These are phyloP conservation scores for Chloroceryle amazona DNA, from an alignment of 2,797 vertebrate species.

Conservation along the genomic window DNA sequence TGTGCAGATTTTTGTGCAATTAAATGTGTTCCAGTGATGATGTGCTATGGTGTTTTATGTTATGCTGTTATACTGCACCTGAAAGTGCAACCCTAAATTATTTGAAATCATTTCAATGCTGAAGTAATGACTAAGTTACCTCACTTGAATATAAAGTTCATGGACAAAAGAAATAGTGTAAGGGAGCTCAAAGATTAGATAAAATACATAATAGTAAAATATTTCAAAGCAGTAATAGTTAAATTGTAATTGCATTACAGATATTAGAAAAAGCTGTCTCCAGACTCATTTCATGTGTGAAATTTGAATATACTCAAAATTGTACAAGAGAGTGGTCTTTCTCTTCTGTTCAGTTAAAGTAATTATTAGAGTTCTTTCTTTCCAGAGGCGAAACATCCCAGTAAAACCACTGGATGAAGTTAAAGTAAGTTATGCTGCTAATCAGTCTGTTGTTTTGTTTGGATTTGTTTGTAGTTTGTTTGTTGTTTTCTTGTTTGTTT, in stretches of 20 bases:
- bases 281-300: neutral
- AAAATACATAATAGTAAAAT: neutral
- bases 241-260: neutral
- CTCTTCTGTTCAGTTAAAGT: neutral
- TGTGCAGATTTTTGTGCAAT: neutral
- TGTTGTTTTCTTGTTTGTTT: too few species aligned
- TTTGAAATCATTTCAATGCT: neutral
- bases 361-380: constrained; percentile 45
- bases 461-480: neutral
- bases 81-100: neutral
- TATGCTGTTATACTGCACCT: neutral
- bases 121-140: neutral
- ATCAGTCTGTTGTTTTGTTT: neutral
- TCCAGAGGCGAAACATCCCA: constrained; percentile 90
- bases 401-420: constrained; percentile 87
- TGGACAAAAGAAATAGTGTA: neutral
- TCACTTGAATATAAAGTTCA: neutral
- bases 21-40: neutral
- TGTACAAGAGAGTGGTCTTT: neutral
- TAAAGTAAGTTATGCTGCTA: constrained; percentile 80
- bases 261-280: neutral
- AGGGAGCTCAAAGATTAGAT: neutral
- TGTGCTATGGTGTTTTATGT: neutral
- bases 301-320: neutral
- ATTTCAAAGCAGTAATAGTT: neutral